These are phyloP conservation scores for Solea solea DNA, from an alignment of 2,113 vertebrate species.

Conservation along the genomic window DNA sequence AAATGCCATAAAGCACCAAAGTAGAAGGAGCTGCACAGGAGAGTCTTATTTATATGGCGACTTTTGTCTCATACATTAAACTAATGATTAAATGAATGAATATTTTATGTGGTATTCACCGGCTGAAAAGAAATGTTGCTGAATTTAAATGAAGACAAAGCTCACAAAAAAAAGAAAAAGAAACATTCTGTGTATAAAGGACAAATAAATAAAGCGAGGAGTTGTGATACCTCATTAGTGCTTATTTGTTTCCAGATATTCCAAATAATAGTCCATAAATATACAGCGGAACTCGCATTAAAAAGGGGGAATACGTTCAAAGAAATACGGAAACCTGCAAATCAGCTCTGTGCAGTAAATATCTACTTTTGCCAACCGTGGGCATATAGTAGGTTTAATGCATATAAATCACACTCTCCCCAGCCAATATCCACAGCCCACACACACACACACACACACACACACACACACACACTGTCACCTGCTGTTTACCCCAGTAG, in stretches of 20 bases:
- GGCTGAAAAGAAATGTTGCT: no score
- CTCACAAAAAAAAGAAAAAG: no score
- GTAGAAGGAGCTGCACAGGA: no score
- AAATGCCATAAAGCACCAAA: no score
- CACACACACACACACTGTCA: conserved; percentile 15
- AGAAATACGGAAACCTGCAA: not conserved
- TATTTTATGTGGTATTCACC: no score
- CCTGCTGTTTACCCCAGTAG: conserved; percentile 41
- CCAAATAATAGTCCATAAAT: not conserved
- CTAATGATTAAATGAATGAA: no score
- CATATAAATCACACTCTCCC: conserved; percentile 43
- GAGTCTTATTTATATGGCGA: no score
- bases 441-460: conserved; percentile 1
- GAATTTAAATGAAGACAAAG: no score
- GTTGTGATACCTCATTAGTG: not conserved
- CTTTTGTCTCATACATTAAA: no score
- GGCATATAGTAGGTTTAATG: conserved; percentile 31
- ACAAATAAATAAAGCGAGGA: no score
- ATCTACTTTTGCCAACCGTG: no score
- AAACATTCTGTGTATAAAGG: no score
- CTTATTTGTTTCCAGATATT: conserved; percentile 1
- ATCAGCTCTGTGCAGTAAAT: not conserved
- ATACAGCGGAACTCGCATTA: not conserved
- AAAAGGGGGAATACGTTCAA: not conserved
- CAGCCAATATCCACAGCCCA: not conserved